A percentile compares a stretch with the other conserved stretches of the same genome.
These are phyloP conservation scores for Acanthoscelides obtectus DNA, from an alignment of 2,888 invertebrate genomes.

Conservation along the genomic window DNA sequence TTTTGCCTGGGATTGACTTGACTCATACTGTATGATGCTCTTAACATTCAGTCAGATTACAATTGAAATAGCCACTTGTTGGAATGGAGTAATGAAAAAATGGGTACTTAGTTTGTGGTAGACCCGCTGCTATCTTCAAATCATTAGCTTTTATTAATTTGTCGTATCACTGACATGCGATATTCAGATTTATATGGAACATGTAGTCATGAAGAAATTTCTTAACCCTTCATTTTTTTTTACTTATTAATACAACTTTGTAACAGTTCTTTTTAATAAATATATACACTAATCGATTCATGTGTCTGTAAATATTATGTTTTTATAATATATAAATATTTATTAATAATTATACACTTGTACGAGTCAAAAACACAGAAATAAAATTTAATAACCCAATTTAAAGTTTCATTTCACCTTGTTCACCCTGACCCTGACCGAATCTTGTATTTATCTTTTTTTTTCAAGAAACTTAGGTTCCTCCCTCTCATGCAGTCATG, in stretches of 20 bases:
- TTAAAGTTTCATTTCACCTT: not conserved
- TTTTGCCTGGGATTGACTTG: not conserved
- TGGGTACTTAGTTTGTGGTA: not conserved
- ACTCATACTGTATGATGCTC: not conserved
- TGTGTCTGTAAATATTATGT: constrained; percentile 48
- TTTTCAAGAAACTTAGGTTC: too few species aligned
- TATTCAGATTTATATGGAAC: not conserved
- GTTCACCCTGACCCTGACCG: not conserved
- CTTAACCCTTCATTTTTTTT: constrained; percentile 25
- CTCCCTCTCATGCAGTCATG: too few species aligned
- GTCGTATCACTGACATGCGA: not conserved
- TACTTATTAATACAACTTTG: constrained; percentile 28
- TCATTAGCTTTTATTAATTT: not conserved
- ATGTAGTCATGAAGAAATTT: constrained; percentile 16
- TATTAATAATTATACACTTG: constrained; percentile 46
- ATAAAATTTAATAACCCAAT: constrained; percentile 40
- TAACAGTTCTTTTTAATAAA: constrained; percentile 32
- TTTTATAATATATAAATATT: constrained; percentile 46
- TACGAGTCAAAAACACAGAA: constrained; percentile 35
- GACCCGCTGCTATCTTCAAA: constrained; percentile 5
- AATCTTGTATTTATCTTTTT: not conserved
- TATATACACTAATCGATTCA: constrained; percentile 42
- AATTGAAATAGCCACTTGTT: not conserved
- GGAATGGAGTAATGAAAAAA: not conserved
- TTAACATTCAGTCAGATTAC: not conserved